phyloP scores from a whole-genome alignment of 2,888 invertebrate genomes.

The Scelioninae gen. 1 region DNA sequence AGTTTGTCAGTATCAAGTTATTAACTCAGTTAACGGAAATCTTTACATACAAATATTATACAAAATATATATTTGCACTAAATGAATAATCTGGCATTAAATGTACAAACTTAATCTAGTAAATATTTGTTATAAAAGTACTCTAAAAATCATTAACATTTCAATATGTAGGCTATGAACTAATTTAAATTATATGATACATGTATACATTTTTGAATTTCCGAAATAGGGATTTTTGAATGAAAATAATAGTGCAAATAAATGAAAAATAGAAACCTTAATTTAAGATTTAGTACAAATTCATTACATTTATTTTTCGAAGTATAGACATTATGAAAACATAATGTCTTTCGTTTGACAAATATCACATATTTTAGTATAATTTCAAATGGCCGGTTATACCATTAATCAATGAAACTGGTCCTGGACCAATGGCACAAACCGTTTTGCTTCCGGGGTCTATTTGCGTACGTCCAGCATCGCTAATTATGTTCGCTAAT shows the following conservation, averaged over 20 bases:
- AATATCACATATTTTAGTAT: slow-evolving; percentile 86
- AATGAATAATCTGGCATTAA: no score
- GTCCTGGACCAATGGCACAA: slow-evolving; percentile 96
- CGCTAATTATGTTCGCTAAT: slow-evolving; percentile 88
- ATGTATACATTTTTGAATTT: no score
- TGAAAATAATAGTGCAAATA: not conserved
- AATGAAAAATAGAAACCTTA: not conserved
- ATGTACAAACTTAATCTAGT: no score
- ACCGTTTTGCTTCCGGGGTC: slow-evolving; percentile 95
- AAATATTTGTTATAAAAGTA: no score
- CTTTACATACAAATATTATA: no score
- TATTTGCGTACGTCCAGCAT: slow-evolving; percentile 96
- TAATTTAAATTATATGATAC: no score
- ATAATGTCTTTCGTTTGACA: not conserved
- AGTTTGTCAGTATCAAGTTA: no score
- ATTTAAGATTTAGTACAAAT: not conserved
- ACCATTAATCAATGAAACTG: slow-evolving; percentile 89
- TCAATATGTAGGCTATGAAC: no score
- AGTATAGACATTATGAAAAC: not conserved
- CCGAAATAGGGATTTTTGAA: not conserved
- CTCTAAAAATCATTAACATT: no score
- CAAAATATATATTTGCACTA: no score
- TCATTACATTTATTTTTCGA: not conserved
- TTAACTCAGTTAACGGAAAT: no score
- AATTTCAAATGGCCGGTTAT: slow-evolving; percentile 95